phyloP scores from a whole-genome alignment of 2,888 invertebrate genomes.

The Drosophila paranaensis region DNA sequence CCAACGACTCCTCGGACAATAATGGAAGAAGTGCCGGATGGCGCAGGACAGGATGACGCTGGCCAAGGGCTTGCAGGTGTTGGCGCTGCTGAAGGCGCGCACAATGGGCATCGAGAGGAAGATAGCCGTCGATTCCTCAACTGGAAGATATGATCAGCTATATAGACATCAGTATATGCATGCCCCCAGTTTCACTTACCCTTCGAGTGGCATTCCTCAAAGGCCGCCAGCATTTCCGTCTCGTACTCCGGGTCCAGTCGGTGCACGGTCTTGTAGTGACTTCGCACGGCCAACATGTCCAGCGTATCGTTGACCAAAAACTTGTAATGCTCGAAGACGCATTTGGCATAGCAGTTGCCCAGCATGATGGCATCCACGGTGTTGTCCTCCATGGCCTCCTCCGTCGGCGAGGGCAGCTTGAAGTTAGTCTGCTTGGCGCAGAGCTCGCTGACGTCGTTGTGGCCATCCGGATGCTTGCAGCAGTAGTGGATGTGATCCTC shows the following conservation, averaged over 20 bases:
- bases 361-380: slow-evolving; percentile 63
- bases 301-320: slow-evolving; percentile 54
- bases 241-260: slow-evolving; percentile 70
- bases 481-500: slow-evolving; percentile 76
- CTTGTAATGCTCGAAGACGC: slow-evolving; percentile 67
- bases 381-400: slow-evolving; percentile 67
- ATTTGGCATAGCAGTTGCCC: slow-evolving; percentile 68
- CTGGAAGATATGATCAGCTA: slow-evolving; percentile 32
- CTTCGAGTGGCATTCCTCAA: slow-evolving; percentile 60
- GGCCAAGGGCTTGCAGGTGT: slow-evolving; percentile 58
- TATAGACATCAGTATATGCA: no score
- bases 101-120: slow-evolving; percentile 51
- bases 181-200: slow-evolving; percentile 25
- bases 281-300: slow-evolving; percentile 62
- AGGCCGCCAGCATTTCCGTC: slow-evolving; percentile 69
- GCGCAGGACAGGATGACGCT: slow-evolving; percentile 74
- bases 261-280: slow-evolving; percentile 54
- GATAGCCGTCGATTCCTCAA: slow-evolving; percentile 46
- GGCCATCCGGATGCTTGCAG: slow-evolving; percentile 76
- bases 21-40: slow-evolving; percentile 71
- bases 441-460: slow-evolving; percentile 61
- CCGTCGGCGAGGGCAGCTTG: slow-evolving; percentile 54
- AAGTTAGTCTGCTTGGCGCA: slow-evolving; percentile 68
- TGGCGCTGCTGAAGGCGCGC: slow-evolving; percentile 38
- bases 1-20: slow-evolving; percentile 72